Conservation (phyloP, 2,888 invertebrate genomes). For the Morpho deidamia region DNA sequence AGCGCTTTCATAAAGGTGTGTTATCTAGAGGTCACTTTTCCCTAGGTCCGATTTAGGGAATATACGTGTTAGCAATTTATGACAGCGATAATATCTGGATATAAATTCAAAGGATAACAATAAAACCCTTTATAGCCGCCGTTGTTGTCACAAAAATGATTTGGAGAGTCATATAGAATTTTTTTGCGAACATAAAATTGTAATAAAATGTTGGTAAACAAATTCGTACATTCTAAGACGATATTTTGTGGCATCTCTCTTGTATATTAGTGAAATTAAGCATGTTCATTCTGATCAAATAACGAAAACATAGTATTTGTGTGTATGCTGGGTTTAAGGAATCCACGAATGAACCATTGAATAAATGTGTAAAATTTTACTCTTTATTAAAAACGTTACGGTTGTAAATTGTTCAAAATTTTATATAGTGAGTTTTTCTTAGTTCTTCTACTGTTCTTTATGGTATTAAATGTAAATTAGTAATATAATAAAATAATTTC, state of each 20-base stretch:
- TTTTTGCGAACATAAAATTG: slow-evolving; percentile 65
- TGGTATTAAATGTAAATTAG: no score
- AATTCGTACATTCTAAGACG: slow-evolving; percentile 41
- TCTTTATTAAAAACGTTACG: no score
- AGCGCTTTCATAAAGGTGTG: slow-evolving; percentile 21
- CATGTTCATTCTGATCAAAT: no score
- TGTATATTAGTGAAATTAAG: no score
- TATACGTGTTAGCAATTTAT: slow-evolving; percentile 68
- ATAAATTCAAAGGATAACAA: slow-evolving; percentile 77
- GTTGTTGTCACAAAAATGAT: slow-evolving; percentile 75
- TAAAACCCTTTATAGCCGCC: slow-evolving; percentile 72
- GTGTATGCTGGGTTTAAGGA: no score
- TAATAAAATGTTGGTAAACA: slow-evolving; percentile 63
- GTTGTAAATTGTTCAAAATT: no score
- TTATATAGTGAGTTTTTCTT: no score
- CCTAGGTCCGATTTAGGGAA: slow-evolving; percentile 54
- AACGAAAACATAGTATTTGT: no score
- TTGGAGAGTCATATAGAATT: slow-evolving; percentile 55
- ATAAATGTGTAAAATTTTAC: no score
- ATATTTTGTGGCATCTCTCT: neutral
- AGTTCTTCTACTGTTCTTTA: no score
- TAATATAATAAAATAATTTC: no score
- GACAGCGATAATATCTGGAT: slow-evolving; percentile 72
- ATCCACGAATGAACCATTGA: no score
- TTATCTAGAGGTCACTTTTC: slow-evolving; percentile 59